Conservation (phyloP, 2,797 vertebrate species). For the Dipus sagitta region DNA sequence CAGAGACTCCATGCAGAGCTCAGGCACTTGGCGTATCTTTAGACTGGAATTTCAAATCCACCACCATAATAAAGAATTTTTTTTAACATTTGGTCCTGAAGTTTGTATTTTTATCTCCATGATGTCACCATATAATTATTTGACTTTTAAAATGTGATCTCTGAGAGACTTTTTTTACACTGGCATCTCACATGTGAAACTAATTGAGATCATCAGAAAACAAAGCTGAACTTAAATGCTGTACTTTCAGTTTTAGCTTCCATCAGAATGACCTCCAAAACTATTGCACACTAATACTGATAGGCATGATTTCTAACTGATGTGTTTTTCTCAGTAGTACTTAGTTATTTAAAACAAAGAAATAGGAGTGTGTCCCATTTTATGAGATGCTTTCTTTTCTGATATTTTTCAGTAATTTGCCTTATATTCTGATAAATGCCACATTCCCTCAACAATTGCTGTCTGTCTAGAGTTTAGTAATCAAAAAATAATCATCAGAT, state of each 20-base stretch:
- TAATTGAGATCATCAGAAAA: slow-evolving; percentile 22
- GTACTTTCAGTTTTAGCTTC: slow-evolving; percentile 18
- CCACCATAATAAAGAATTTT: background rate
- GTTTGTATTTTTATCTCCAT: background rate
- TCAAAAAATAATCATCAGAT: slow-evolving; percentile 17
- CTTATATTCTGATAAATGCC: slow-evolving; percentile 35
- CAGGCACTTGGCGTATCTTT: too few species aligned
- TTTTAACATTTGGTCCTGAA: slow-evolving; percentile 1
- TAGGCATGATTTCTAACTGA: slow-evolving; percentile 22
- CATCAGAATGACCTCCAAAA: slow-evolving; percentile 16
- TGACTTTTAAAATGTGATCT: slow-evolving; percentile 30
- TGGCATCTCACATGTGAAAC: background rate
- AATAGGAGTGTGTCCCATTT: background rate
- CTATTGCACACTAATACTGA: background rate
- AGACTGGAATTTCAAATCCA: too few species aligned
- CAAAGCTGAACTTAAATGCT: slow-evolving; percentile 11
- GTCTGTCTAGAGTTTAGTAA: slow-evolving; percentile 27
- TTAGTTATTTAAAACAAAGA: slow-evolving; percentile 42
- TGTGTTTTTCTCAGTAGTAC: background rate
- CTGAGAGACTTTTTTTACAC: background rate
- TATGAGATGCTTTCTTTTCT: slow-evolving; percentile 15
- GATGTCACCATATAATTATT: background rate
- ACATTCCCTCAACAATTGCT: background rate
- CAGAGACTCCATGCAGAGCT: too few species aligned
- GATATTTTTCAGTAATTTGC: slow-evolving; percentile 30